Base-by-base conservation (phyloP, 2,888 invertebrate species). In the Pterostichus madidus region DNA sequence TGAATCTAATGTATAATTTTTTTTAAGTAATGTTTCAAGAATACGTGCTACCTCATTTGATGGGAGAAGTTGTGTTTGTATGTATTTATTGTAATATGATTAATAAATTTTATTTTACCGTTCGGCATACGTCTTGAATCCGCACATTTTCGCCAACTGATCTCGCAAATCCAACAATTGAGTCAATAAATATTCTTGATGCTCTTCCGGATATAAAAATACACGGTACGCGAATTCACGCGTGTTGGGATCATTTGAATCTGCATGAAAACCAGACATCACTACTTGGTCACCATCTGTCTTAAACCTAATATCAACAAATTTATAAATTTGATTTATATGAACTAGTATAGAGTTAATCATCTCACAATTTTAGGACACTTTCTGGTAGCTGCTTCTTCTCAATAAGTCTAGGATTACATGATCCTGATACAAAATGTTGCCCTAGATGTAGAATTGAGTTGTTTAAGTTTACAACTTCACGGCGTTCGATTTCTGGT, bases 141-240 rank as follows among this genome's bases (percentile, higher is more conserved):
- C 99, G 88, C 98, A 99, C 10, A 96, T 92, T 80, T 93, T 90
- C 0, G 99, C 99, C 86, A 99, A 92, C 84, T 95, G 91, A 87
- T 96, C 92, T 13, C 99, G 91, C 0, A 95, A 93, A 15, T 92
- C 90, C 8, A 99, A 90, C 64, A 99, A 90, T 87, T 94, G 92
- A 31, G 92, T 90, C 0, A 99, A 91, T 32, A 97, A 89, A 56
- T 91, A 89, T 87, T 97, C 96, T 90, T 98, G 98, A 1, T 92
- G 91, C 0, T 88, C 85, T 87, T 97, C 95, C 0, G 97, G 97
- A 86, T 95, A 93, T 15, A 98, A 91, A 90, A 95, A 99, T 83
- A 97, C 91, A 84, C 94, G 93, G 90, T 98, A 98, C 0, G 97
- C 97, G 0, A 96, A 94, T 91, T 99, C 98, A 32, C 99, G 92